Percentiles rank a stretch among this genome's conserved stretches.
These are phyloP conservation scores for Eulemur rubriventer DNA, from an alignment of 2,797 vertebrate species.

Conservation along the genomic window DNA sequence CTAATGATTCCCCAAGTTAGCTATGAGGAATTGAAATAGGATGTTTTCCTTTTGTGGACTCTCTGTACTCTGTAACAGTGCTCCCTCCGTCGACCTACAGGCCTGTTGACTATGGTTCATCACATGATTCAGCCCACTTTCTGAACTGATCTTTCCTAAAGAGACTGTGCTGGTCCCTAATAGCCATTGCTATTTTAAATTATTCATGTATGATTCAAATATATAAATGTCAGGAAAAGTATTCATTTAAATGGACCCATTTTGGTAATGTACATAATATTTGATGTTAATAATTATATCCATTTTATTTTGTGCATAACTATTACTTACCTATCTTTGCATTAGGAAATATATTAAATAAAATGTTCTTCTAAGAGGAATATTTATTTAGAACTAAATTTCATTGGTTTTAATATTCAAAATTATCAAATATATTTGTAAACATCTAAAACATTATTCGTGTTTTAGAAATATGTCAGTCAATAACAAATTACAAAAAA, in stretches of 20 bases:
- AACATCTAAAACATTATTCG: neutral
- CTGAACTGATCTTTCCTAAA: constrained; percentile 35
- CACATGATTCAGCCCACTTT: neutral
- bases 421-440: constrained; percentile 36
- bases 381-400: neutral
- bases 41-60: constrained; percentile 8
- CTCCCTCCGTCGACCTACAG: neutral
- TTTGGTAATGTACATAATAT: neutral
- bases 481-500: constrained; percentile 20
- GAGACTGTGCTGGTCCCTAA: neutral
- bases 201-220: constrained; percentile 15
- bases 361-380: neutral
- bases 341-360: constrained; percentile 34
- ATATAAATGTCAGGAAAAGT: neutral
- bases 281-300: neutral
- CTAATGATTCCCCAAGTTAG: constrained; percentile 42
- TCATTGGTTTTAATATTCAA: constrained; percentile 36
- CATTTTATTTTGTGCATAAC: constrained; percentile 14
- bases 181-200: constrained; percentile 40
- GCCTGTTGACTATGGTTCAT: neutral
- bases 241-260: constrained; percentile 1
- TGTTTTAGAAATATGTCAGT: neutral
- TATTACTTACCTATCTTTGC: constrained; percentile 26
- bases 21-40: neutral
- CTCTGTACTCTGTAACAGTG: neutral